Evolutionary conservation across 2,888 invertebrate genomes (phyloP).

Genomic region (Mamestra brassicae): DNA sequence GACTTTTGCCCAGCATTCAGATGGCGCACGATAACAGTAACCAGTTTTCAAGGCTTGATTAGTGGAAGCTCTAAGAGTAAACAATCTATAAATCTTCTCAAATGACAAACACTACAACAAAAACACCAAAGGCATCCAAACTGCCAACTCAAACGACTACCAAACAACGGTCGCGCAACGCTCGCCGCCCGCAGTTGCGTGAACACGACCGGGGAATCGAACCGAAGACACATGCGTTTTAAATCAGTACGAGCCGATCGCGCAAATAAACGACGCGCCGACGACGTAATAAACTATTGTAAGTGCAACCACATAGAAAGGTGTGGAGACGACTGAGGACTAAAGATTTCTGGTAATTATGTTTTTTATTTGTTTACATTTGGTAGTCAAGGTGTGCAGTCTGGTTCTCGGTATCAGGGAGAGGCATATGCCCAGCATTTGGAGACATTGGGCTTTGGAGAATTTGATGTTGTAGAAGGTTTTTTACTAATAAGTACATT

Average conservation of each 20-base stretch:
- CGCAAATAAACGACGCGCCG: constrained; percentile 84
- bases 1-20: neutral
- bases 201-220: constrained; percentile 77
- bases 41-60: neutral
- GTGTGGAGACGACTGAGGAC: constrained; percentile 67
- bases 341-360: constrained; percentile 22
- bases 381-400: neutral
- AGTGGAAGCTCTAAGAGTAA: neutral
- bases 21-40: neutral
- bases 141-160: neutral
- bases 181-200: constrained; percentile 20
- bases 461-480: too few species aligned
- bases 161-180: constrained; percentile 27
- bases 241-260: constrained; percentile 86
- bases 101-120: neutral
- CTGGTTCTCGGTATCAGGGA: too few species aligned
- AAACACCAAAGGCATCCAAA: neutral
- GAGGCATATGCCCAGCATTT: too few species aligned
- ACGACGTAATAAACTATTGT: constrained; percentile 86
- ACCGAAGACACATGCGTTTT: constrained; percentile 86
- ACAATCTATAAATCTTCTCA: neutral
- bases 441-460: too few species aligned
- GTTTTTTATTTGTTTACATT: neutral
- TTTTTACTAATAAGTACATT: too few species aligned
- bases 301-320: constrained; percentile 73